Conservation (phyloP, 2,888 invertebrate species). For the Beris morrisii region DNA sequence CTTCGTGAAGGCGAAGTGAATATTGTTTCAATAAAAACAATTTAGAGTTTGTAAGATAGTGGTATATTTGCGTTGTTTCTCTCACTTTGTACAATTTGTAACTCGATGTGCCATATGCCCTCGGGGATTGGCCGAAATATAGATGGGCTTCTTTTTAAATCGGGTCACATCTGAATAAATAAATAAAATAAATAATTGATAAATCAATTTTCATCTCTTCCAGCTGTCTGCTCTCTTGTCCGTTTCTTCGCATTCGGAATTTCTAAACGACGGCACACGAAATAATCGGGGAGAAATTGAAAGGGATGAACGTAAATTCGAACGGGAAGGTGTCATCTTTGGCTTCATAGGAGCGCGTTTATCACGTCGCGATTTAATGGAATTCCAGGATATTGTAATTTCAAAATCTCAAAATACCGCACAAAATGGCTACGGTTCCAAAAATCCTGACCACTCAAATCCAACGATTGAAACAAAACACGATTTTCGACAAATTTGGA, state of each 20-base stretch:
- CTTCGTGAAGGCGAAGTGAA: too few species aligned
- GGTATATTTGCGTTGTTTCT: too few species aligned
- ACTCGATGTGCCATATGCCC: too few species aligned
- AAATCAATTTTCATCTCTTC: too few species aligned
- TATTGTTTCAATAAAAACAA: too few species aligned
- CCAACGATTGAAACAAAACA: neutral
- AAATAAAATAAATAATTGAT: too few species aligned
- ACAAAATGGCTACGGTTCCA: slow-evolving; percentile 57
- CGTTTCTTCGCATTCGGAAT: slow-evolving; percentile 61
- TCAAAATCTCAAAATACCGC: slow-evolving; percentile 58
- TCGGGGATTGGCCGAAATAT: too few species aligned
- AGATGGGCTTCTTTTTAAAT: too few species aligned
- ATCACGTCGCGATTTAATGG: slow-evolving; percentile 58
- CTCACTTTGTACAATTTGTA: too few species aligned
- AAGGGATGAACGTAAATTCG: slow-evolving; percentile 51
- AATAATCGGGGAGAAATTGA: slow-evolving; percentile 58
- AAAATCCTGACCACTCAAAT: slow-evolving; percentile 35
- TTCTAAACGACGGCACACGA: slow-evolving; percentile 62
- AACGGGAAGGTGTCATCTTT: slow-evolving; percentile 59
- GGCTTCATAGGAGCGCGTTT: slow-evolving; percentile 59
- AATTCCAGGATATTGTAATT: slow-evolving; percentile 59
- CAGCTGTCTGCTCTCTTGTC: slow-evolving; percentile 59
- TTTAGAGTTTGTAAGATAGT: too few species aligned
- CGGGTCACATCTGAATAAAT: too few species aligned
- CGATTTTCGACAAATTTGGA: slow-evolving; percentile 41